Base-by-base conservation (phyloP, 2,888 invertebrate genomes). In the Limnephilus rhombicus region DNA sequence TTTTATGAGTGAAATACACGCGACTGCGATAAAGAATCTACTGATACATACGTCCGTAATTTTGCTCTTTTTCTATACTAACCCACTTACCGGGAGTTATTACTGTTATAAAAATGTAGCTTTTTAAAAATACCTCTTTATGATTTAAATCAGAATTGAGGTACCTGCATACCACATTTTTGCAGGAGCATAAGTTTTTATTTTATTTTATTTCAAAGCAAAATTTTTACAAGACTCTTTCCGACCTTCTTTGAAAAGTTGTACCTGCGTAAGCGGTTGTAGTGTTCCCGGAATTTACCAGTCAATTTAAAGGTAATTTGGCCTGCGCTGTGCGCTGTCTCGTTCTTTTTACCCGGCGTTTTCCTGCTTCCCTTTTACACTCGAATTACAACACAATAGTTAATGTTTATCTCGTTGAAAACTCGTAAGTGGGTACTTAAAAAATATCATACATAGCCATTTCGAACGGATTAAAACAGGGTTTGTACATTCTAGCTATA, bases 1-100 rank as follows among this genome's bases (percentile, higher is more conserved):
- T 68, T 68, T 88, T 88, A 88, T 53, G 18, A 37, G 15, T 68
- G 31, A 49, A 88, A 88, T 88, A 88, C 88, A 88, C 88, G 88
- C 53, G 37, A 88, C 29, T n/a, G 88, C 53, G 53, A 88, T 88
- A 37, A 88, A 85, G 37, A 85, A 85, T 85, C 85, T 85, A 41
- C 88, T 18, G 82, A 82, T 82, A 82, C 82, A 18, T 34, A 82
- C 68, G 68, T 49, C 7, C 45, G 45, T 86, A 86, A 41, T 45
- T 68, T 88, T 53, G n/a, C 31, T 37, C 53, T 12, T 88, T 37
- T 53, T 88, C 82, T 31, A 34, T 82, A 82, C 18, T 15, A 82
- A 82, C 29, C 31, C 34, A 82, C 82, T 82, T 82, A 34, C 29
- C 24, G 34, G 34, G 34, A 34, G 82, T 82, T 34, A 34, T 82